These are phyloP conservation scores for Hydropsyche tenuis DNA, from an alignment of 1,140 invertebrate species.

Conservation along the genomic window DNA sequence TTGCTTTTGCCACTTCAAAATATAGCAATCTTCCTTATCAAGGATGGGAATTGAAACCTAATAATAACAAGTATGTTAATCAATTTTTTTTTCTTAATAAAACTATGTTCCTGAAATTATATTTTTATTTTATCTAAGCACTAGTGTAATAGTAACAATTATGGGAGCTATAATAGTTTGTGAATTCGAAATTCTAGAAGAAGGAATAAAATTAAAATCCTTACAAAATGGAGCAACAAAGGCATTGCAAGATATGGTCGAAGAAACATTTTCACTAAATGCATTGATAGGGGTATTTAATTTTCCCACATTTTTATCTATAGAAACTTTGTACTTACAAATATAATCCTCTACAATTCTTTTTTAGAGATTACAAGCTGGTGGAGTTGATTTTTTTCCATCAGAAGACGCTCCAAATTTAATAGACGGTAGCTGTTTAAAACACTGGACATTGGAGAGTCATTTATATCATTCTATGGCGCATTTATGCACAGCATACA, in stretches of 20 bases:
- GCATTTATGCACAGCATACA: conserved; percentile 73
- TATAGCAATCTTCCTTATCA: conserved; percentile 85
- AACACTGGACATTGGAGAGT: conserved; percentile 77
- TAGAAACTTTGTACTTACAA: not conserved
- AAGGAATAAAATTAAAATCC: conserved; percentile 42
- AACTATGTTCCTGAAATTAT: no score
- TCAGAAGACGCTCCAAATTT: conserved; percentile 83
- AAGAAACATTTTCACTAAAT: conserved; percentile 33
- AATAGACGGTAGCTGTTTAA: conserved; percentile 75
- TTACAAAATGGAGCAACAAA: conserved; percentile 47
- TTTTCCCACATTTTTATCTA: no score
- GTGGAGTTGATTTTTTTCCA: conserved; percentile 91
- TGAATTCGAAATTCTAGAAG: conserved; percentile 41
- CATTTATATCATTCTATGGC: conserved; percentile 87
- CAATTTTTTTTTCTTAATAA: not conserved
- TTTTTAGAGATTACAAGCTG: conserved; percentile 69
- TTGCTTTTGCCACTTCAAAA: conserved; percentile 75
- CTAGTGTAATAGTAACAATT: conserved; percentile 42
- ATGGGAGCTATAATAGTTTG: conserved; percentile 46
- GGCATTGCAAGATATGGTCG: conserved; percentile 46
- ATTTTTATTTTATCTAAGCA: conserved; percentile 35
- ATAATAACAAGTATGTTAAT: conserved; percentile 52
- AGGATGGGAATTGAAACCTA: conserved; percentile 82
- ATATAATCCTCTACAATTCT: not conserved
- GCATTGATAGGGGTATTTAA: conserved; percentile 34